Base-by-base conservation (phyloP, 1,140 invertebrate species). In the Theocolax elegans region DNA sequence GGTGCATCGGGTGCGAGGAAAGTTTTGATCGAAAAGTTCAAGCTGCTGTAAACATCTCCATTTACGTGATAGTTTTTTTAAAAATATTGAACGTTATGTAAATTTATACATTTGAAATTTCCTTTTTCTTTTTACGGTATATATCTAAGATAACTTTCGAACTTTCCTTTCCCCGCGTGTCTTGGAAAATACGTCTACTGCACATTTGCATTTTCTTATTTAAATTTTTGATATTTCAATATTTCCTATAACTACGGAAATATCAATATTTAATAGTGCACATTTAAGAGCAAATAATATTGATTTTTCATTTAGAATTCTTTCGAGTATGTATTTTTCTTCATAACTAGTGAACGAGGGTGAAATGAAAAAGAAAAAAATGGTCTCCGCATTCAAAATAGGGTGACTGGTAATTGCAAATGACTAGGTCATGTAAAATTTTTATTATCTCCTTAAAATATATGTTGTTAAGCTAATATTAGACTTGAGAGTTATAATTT, bases 81-180 rank as follows among this genome's bases (percentile, higher is more conserved):
- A 23, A 58, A 40, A 58, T 58, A 58, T 42, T 35, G 54, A 23
- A 7, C 9, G 19, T 13, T 19, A 58, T 58, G 54, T 40, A 58
- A 58, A 58, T 58, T 42, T 58, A 58, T 58, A 40, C 51, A 35
- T 35, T 56, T 9, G 35, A 58, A 58, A 58, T 42, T 58, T 58
- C 23, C 54, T 15, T 58, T 58, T 42, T 25, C 10, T 23, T 49
- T 49, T 44, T 15, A 3, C n/a, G 3, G 10, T 44, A 15, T 44
- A 6, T 38, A 8, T 29, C 21, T 35, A 17, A 42, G 9, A 42
- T 42, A 40, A 58, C 54, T 58, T 58, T 58, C 31, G 13, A 58
- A 58, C 54, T 58, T 58, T 58, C 54, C 54, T 21, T 42, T 13
- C 35, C 7, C 54, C 35, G 54, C 19, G 31, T 35, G 40, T 38